Base-by-base conservation (phyloP, 2,888 invertebrate genomes). In the Phengaris alcon region DNA sequence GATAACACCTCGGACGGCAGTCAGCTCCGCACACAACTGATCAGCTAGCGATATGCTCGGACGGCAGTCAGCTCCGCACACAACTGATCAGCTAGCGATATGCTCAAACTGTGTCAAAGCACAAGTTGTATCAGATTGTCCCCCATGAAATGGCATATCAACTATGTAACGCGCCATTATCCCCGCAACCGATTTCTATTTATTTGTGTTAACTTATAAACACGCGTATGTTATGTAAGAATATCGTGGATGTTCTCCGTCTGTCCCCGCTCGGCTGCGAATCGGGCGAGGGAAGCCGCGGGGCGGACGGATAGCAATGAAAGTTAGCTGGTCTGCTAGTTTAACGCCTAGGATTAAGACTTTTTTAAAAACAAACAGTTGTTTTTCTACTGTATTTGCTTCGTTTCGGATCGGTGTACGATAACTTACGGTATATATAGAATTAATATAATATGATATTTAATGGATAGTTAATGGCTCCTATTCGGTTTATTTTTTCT, bases 401-500 rank as follows among this genome's bases (percentile, higher is more conserved):
- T 91, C 87, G 89, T 92, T 90, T 89, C 87, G 84, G 84, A 88
- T 88, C 86, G 86, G 83, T 90, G 88, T 90, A 89, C 83, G 86
- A 86, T 84, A 84, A 86, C 83, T 85, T 84, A 80, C 80, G 76
- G 76, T 77, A 85, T 83, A 85, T 86, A 86, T 82, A 83, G 85
- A 85, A 84, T 81, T 78, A 80, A 82, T 87, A 87, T 87, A 76
- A 83, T 87, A 87, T 86, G 80, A 83, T 87, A 86, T 86, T 84
- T 88, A 86, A 86, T 84, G 83, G 82, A 84, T 87, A 88, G 85
- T 86, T 87, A 82, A 86, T 82, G 82, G 83, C 84, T 88, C 88
- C 84, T 82, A 79, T 85, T 86, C 82, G 79, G 82, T 86, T 88
- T 84, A 80, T 80, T 76, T 83, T 85, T 87, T 88, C 83, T 85